A percentile compares a stretch with the other conserved stretches of the same genome.
These are phyloP conservation scores for Dorcus parallelipipedus DNA, from an alignment of 2,888 invertebrate species.

Conservation along the genomic window DNA sequence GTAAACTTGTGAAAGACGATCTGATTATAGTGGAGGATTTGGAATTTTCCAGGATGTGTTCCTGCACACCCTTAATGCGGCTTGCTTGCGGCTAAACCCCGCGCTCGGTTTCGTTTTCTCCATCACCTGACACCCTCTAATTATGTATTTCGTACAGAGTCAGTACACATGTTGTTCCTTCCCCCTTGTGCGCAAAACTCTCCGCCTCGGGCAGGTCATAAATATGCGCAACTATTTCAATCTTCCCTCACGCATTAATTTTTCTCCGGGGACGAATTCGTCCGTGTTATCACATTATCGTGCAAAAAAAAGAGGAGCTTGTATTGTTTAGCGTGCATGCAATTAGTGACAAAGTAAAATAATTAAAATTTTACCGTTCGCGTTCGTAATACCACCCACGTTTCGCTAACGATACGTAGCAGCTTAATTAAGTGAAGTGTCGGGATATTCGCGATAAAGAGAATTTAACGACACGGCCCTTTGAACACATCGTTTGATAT, in stretches of 20 bases:
- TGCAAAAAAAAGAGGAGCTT: too few relatives aligned
- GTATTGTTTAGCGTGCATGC: too few relatives aligned
- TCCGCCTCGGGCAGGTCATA: constrained; percentile 15
- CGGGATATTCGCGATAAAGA: constrained; percentile 31
- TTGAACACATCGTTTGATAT: constrained; percentile 7
- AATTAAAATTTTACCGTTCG: too few relatives aligned
- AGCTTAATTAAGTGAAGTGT: constrained; percentile 35
- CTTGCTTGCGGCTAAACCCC: constrained; percentile 10
- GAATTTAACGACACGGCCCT: constrained; percentile 1
- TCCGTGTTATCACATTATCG: neutral
- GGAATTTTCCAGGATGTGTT: too few relatives aligned
- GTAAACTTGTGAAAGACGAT: too few relatives aligned
- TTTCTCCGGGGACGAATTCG: constrained; percentile 16
- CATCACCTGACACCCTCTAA: constrained; percentile 47
- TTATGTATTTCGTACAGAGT: constrained; percentile 45
- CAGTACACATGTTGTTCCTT: constrained; percentile 37
- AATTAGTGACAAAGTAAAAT: too few relatives aligned
- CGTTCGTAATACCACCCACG: too few relatives aligned
- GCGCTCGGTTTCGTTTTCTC: constrained; percentile 8
- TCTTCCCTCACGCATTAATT: constrained; percentile 20
- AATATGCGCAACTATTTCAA: constrained; percentile 29
- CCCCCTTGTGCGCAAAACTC: constrained; percentile 1
- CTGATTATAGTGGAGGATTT: too few relatives aligned
- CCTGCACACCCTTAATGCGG: constrained; percentile 3
- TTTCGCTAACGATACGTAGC: too few relatives aligned